Conservation (phyloP, 2,797 vertebrate genomes). For the Leptodon cayanensis region DNA sequence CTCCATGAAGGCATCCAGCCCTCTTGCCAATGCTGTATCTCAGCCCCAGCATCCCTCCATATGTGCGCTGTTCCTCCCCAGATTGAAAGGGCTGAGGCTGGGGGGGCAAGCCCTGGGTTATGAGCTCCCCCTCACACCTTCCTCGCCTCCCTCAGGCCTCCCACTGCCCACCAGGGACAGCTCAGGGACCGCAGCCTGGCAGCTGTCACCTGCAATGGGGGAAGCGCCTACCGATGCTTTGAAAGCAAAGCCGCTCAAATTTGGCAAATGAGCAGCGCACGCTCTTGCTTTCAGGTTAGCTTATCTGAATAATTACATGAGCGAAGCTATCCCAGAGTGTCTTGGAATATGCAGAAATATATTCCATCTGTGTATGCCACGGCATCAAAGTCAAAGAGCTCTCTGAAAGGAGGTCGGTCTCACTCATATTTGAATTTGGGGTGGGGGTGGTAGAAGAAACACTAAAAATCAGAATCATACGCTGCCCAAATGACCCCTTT, state of each 20-base stretch:
- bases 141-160: accelerated
- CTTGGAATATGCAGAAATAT: slow-evolving; percentile 49
- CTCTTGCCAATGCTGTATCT: accelerated
- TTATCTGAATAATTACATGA: slow-evolving; percentile 59
- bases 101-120: background rate
- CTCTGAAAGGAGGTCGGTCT: background rate
- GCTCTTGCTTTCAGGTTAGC: slow-evolving; percentile 19
- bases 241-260: background rate
- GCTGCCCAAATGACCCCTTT: background rate
- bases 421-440: background rate
- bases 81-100: background rate
- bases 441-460: background rate
- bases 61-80: accelerated
- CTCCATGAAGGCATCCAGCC: background rate
- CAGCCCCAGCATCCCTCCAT: background rate
- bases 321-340: slow-evolving; percentile 49
- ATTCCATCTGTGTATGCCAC: slow-evolving; percentile 51
- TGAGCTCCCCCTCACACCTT: background rate
- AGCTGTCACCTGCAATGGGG: accelerated
- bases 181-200: background rate
- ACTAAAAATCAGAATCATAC: background rate
- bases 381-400: slow-evolving; percentile 28
- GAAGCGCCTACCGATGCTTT: background rate
- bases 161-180: background rate
- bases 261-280: background rate